Base-by-base conservation (phyloP, 2,797 vertebrate species). In the Podarcis siculus region DNA sequence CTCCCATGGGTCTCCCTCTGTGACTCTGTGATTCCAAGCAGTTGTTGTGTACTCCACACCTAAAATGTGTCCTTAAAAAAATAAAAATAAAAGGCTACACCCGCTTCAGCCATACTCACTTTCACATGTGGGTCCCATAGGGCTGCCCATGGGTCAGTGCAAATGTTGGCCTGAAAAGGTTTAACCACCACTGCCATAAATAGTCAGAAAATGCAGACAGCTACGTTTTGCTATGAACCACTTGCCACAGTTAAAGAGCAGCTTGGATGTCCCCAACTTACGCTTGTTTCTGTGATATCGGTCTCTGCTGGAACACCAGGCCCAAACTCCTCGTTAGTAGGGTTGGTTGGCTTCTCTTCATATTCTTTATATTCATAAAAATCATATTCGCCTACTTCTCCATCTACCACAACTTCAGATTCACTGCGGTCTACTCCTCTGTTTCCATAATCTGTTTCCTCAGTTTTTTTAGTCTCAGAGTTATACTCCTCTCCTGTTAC, bases 281-380 rank as follows among this genome's bases (percentile, higher is more conserved):
- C 98, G 64, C 97, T 97, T 79, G 97, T 98, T 95, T 99, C 98
- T 86, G 97, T 98, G 95, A 98, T 92, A 97, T 98, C 98, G 23
- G 98, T 99, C 96, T 99, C 98, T 69, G 98, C 99, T 66, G 99
- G 98, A 67, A 99, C 98, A 96, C 98, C 99, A 37, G 97, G 98
- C 96, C 99, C 99, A 97, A 99, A 98, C 94, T 98, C 98, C 92
- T 99, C 98, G 89, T 98, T 97, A 96, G 95, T 89, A 58, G 96
- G 89, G 83, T 90, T 94, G 87, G 97, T 97, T 90, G 97, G 96
- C 93, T 97, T 98, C 87, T 98, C 97, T 93, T 98, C 97, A 93
- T 98, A 98, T 91, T 96, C 97, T 93, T 96, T 97, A 89, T 97
- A 97, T 96, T 98, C 98, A 95, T 98, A 99, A 97, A 99, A 98